Percentiles rank a stretch among this genome's conserved stretches.
Conservation (phyloP, 2,113 vertebrate genomes). For the Hemiscyllium ocellatum region DNA sequence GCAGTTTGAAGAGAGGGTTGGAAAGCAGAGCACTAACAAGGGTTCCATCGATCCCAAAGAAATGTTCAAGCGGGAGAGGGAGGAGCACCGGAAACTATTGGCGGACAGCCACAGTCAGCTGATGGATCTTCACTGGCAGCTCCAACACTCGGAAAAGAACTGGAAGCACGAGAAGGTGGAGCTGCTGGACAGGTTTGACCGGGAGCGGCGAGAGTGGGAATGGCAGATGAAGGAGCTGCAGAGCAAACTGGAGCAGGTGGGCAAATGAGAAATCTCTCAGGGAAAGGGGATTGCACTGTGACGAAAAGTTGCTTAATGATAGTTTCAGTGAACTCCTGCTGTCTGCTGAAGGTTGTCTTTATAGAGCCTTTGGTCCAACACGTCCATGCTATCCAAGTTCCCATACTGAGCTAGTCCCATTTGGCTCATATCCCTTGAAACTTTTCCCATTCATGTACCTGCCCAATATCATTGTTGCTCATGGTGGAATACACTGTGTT, state of each 20-base stretch:
- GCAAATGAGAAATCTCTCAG: neutral
- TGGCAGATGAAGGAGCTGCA: slow-evolving; percentile 71
- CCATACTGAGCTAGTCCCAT: too few species aligned
- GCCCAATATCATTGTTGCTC: too few species aligned
- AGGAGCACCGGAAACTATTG: slow-evolving; percentile 77
- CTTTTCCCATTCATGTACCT: too few species aligned
- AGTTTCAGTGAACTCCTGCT: neutral
- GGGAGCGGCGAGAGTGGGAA: slow-evolving; percentile 77
- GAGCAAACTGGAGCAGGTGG: slow-evolving; percentile 74
- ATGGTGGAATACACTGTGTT: neutral
- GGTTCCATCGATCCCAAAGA: slow-evolving; percentile 53
- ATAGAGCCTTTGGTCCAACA: too few species aligned
- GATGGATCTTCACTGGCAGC: slow-evolving; percentile 85
- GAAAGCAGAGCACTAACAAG: slow-evolving; percentile 48
- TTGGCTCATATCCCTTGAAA: too few species aligned
- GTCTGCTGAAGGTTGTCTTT: too few species aligned
- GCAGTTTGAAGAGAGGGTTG: slow-evolving; percentile 59
- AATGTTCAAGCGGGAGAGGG: slow-evolving; percentile 65
- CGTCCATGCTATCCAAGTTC: too few species aligned
- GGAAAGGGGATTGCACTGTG: neutral
- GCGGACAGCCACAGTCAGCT: slow-evolving; percentile 75
- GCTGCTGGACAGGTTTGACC: slow-evolving; percentile 72
- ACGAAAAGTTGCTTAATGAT: too few species aligned
- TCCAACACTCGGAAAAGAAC: slow-evolving; percentile 79
- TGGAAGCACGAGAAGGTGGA: slow-evolving; percentile 80